A percentile compares a stretch with the other conserved stretches of the same genome.
phyloP scores from a whole-genome alignment of 2,888 invertebrate genomes.

The Drosophila meridiana region DNA sequence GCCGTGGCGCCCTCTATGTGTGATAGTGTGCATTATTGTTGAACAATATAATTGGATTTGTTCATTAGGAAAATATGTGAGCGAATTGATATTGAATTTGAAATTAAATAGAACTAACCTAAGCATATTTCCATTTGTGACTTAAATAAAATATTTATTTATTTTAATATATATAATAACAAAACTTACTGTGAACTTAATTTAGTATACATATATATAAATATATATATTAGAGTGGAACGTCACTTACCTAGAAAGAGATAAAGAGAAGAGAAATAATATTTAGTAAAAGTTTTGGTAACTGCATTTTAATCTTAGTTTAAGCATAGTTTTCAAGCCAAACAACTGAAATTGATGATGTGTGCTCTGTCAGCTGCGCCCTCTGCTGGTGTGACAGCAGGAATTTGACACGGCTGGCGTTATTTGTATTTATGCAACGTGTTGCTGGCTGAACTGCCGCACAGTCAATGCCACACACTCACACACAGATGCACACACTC shows the following conservation, averaged over 20 bases:
- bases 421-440: conserved; percentile 62
- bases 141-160: conserved; percentile 3
- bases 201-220: conserved; percentile 16
- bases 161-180: conserved; percentile 2
- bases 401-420: conserved; percentile 35
- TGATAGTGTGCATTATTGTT: conserved; percentile 56
- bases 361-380: conserved; percentile 9
- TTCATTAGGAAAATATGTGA: conserved; percentile 17
- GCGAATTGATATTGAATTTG: conserved; percentile 7
- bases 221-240: not conserved
- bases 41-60: conserved; percentile 51
- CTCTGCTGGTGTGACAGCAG: not conserved
- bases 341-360: conserved; percentile 21
- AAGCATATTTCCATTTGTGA: not conserved
- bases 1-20: conserved; percentile 27
- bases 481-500: conserved; percentile 9
- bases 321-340: conserved; percentile 15
- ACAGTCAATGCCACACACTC: conserved; percentile 31
- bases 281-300: conserved; percentile 9
- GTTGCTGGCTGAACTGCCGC: conserved; percentile 43
- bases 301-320: conserved; percentile 8
- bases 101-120: conserved; percentile 22
- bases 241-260: conserved; percentile 65
- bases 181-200: conserved; percentile 71
- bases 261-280: conserved; percentile 15